Evolutionary conservation across 2,113 vertebrate species (phyloP).

Genomic region (Macheiramphus alcinus): DNA sequence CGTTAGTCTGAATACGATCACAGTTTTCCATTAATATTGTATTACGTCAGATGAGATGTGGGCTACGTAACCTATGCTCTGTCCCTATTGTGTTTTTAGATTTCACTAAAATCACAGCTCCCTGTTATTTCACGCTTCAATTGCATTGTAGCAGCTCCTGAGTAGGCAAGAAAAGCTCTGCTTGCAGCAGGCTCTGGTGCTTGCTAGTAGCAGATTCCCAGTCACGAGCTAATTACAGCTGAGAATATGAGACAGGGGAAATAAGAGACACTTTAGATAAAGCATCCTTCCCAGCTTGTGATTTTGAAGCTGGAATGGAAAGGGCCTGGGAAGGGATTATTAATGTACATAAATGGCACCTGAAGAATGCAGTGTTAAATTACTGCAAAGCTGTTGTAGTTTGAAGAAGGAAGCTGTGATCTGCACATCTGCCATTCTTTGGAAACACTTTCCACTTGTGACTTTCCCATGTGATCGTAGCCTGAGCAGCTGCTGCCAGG

Average conservation of each 20-base stretch:
- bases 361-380: conserved; percentile 53
- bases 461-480: neutral
- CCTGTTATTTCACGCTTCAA: neutral
- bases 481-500: conserved; percentile 48
- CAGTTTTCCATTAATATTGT: neutral
- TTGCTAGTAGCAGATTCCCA: neutral
- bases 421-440: conserved; percentile 43
- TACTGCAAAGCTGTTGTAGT: conserved; percentile 15
- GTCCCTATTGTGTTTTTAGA: neutral
- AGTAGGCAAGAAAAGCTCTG: neutral
- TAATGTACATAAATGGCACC: conserved; percentile 12
- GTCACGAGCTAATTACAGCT: conserved; percentile 42
- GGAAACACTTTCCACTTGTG: conserved; percentile 47
- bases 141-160: neutral
- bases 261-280: conserved; percentile 26
- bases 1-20: neutral
- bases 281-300: conserved; percentile 34
- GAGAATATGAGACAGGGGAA: conserved; percentile 10
- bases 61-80: neutral
- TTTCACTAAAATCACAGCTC: neutral
- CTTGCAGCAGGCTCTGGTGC: neutral
- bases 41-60: neutral
- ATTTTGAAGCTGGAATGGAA: conserved; percentile 39
- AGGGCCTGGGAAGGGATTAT: conserved; percentile 47
- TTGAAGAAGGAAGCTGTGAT: conserved; percentile 32